Evolutionary conservation across 2,888 invertebrate species (phyloP).

Genomic region (Papilio elwesi): DNA sequence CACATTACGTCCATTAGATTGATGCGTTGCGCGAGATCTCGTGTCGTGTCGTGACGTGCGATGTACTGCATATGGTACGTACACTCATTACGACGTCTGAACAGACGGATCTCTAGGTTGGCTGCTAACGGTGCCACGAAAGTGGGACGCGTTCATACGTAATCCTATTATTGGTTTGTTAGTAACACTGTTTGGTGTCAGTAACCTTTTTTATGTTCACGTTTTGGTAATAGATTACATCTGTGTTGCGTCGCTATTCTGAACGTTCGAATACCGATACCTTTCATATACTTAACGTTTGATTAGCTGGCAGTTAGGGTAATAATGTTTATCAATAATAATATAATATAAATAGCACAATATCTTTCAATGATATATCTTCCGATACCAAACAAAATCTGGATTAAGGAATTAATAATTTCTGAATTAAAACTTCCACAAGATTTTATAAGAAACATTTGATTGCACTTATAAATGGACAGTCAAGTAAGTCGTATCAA

Average conservation of each 20-base stretch:
- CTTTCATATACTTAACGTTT: no score
- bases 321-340: no score
- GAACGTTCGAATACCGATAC: no score
- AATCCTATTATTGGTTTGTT: constrained; percentile 82
- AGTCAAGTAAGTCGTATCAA: no score
- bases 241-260: not conserved
- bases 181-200: constrained; percentile 67
- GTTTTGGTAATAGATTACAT: constrained; percentile 20
- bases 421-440: no score
- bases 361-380: no score
- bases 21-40: constrained; percentile 61
- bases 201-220: constrained; percentile 5
- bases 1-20: constrained; percentile 53
- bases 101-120: constrained; percentile 68
- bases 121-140: constrained; percentile 68
- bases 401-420: no score
- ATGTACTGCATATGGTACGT: constrained; percentile 57
- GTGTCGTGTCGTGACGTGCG: constrained; percentile 50
- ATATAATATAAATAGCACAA: no score
- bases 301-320: no score
- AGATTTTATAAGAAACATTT: no score
- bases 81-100: constrained; percentile 78
- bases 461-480: no score
- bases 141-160: constrained; percentile 74
- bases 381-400: no score